Base-by-base conservation (phyloP, 1,140 invertebrate species). In the Drosophila persimilis region DNA sequence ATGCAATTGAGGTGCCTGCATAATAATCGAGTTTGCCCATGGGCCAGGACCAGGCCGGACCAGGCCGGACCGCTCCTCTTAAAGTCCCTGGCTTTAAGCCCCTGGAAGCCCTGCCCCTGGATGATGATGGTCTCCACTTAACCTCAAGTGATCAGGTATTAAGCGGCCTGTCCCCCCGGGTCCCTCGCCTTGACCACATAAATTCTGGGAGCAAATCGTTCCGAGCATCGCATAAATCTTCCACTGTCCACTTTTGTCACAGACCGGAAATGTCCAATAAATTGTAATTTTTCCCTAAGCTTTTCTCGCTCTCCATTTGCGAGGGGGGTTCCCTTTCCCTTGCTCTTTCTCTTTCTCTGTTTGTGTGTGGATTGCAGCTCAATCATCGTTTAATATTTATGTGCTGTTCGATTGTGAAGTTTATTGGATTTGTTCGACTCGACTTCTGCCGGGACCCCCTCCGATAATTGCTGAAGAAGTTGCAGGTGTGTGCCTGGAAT, bases 321-420 rank as follows among this genome's bases (percentile, higher is more conserved):
- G 24, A 26, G 24, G 24, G 24, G 24, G 5, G 5, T 5, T 5
- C 24, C 24, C 24, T 5, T 24, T 24, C 4, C 22, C 22, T 24
- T 3, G 2, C 22, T 24, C 22, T 24, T 4, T 24, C 24, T 24
- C 24, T 24, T 5, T 24, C 24, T 24, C 5, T 3, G 59, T 57
- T 17, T 41, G 53, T 70, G 53, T 55, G 73, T 65, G 73, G 60
- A 57, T 62, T 83, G 70, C 66, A 80, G 64, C 83, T 88, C 84
- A 88, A 88, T 88, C 83, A 88, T 88, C 78, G 84, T 83, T 88
- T 88, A 88, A 88, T 88, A 88, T 88, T 88, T 88, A 88, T 88
- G 78, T 88, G 84, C 71, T 79, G 75, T 61, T 83, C 79, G 83
- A 83, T 88, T 83, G 75, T 79, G 83, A 88, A 88, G 83, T 88